phyloP scores from a whole-genome alignment of 2,797 vertebrate genomes.

The Danio choprae region DNA sequence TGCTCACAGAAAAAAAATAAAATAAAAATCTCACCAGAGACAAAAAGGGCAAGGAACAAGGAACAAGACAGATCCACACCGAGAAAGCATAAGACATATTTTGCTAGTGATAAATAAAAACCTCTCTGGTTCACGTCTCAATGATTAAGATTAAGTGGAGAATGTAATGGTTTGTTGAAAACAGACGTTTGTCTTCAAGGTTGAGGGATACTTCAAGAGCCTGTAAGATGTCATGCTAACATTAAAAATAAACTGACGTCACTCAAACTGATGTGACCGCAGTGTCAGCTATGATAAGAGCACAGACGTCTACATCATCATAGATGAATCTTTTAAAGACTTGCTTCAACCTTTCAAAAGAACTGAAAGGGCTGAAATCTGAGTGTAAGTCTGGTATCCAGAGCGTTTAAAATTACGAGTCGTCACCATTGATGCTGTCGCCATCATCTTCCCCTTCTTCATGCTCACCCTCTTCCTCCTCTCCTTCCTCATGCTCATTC shows the following conservation, averaged over 20 bases:
- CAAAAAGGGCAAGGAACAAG: conserved; percentile 12
- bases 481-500: conserved; percentile 70
- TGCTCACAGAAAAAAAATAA: conserved; percentile 41
- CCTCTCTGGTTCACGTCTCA: conserved; percentile 7
- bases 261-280: not conserved
- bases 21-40: not conserved
- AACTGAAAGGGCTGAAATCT: conserved; percentile 54
- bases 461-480: conserved; percentile 65
- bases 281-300: conserved; percentile 30
- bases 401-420: conserved; percentile 74
- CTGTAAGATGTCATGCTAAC: conserved; percentile 49
- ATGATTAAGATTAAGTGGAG: not conserved
- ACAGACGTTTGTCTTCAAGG: not conserved
- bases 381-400: conserved; percentile 52
- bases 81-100: conserved; percentile 13
- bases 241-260: conserved; percentile 42
- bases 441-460: conserved; percentile 86
- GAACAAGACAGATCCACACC: conserved; percentile 5
- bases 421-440: conserved; percentile 90
- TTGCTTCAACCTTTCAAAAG: conserved; percentile 63
- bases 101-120: conserved; percentile 3
- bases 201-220: conserved; percentile 40
- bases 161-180: conserved; percentile 12
- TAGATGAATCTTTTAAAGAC: conserved; percentile 67
- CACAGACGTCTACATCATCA: conserved; percentile 3